Evolutionary conservation across 92 coral and sea anemone genomes (phyloP).

Genomic region (Metridium senile): DNA sequence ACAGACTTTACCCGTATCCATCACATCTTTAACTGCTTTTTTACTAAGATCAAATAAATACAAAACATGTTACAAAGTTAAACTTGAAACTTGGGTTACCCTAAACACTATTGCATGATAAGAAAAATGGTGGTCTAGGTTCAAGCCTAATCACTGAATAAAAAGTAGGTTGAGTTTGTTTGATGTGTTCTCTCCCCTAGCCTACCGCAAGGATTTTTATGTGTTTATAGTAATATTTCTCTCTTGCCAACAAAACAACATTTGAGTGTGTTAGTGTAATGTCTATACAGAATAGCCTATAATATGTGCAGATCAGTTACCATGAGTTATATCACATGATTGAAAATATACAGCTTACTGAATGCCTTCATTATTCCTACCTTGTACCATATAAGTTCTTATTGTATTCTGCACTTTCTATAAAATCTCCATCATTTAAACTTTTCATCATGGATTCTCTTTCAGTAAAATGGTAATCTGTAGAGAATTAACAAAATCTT

Average conservation of each 20-base stretch:
- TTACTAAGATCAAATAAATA: slow-evolving; percentile 50
- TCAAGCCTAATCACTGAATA: no score
- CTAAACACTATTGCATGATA: no score
- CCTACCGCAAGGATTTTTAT: no score
- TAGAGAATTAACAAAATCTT: neutral
- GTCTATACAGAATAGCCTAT: no score
- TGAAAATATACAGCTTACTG: neutral
- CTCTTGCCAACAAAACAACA: no score
- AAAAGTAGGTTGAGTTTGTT: no score
- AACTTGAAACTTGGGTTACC: no score
- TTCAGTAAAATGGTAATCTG: slow-evolving; percentile 87
- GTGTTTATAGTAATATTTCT: no score
- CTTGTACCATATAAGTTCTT: slow-evolving; percentile 95
- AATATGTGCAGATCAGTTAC: no score
- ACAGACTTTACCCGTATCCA: slow-evolving; percentile 79
- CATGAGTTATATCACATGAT: neutral
- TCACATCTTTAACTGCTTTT: slow-evolving; percentile 86
- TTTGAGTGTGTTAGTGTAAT: no score
- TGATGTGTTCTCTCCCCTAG: no score
- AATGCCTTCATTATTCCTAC: slow-evolving; percentile 26
- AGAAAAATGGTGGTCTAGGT: no score
- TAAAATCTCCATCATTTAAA: slow-evolving; percentile 77
- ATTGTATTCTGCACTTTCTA: slow-evolving; percentile 90
- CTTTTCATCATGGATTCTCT: slow-evolving; percentile 71
- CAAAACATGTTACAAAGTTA: neutral